Conservation (phyloP, 2,113 vertebrate species). For the Platichthys stellatus region DNA sequence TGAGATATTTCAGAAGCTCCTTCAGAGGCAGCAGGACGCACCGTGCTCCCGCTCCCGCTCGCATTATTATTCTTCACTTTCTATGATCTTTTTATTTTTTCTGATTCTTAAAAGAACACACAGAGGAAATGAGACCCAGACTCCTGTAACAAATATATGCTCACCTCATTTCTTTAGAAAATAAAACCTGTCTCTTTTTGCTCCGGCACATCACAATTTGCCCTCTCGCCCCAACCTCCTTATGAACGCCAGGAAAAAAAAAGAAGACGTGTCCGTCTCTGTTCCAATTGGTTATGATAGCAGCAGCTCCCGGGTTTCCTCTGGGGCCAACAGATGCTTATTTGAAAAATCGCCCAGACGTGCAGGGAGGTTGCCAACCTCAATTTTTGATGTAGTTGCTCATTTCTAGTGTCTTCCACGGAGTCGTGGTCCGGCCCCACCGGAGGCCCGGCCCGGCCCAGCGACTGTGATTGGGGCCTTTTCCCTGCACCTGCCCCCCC, state of each 20-base stretch:
- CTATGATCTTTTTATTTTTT: not conserved
- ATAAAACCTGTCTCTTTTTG: conserved; percentile 56
- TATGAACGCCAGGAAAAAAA: conserved; percentile 51
- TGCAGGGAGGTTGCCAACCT: conserved; percentile 79
- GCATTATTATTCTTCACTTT: not conserved
- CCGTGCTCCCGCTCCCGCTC: not conserved
- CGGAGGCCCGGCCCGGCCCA: conserved; percentile 48
- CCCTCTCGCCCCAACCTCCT: conserved; percentile 71
- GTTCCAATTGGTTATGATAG: conserved; percentile 77
- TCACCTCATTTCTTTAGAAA: conserved; percentile 63
- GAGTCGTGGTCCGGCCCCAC: conserved; percentile 55
- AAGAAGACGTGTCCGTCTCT: conserved; percentile 57
- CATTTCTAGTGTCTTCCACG: conserved; percentile 74
- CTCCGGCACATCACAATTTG: conserved; percentile 66
- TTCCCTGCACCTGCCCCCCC: conserved; percentile 67
- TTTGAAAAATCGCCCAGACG: conserved; percentile 78
- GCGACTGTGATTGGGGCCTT: conserved; percentile 76
- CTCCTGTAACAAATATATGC: conserved; percentile 41
- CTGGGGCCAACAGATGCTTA: conserved; percentile 72
- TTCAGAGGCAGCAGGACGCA: not conserved
- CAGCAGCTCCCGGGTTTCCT: conserved; percentile 56
- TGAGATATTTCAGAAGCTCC: conserved; percentile 45
- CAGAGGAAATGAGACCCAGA: conserved; percentile 33
- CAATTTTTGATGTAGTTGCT: conserved; percentile 80
- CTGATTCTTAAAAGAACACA: conserved; percentile 36